Conservation (phyloP, 2,888 invertebrate species). For the Drosophila anceps region DNA sequence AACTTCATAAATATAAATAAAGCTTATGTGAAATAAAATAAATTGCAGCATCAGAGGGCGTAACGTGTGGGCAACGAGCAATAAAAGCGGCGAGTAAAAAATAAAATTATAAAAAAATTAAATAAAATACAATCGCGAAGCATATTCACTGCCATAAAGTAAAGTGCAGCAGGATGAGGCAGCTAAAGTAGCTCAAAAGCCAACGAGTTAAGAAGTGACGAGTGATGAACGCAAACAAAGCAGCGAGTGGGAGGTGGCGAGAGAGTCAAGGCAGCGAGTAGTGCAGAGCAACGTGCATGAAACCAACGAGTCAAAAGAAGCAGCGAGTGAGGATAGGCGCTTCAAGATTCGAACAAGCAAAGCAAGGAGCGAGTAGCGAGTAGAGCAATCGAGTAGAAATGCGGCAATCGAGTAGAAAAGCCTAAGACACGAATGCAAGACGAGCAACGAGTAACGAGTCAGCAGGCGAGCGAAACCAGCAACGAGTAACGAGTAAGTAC, state of each 20-base stretch:
- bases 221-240: neutral
- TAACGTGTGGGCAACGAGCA: neutral
- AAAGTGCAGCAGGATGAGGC: neutral
- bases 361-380: conserved; percentile 5
- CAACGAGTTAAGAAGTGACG: neutral
- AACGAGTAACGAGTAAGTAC: neutral
- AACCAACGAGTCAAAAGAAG: neutral
- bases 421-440: too few relatives aligned
- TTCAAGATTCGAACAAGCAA: too few relatives aligned
- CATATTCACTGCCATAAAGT: neutral
- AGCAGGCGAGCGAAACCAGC: too few relatives aligned
- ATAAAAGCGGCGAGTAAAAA: neutral
- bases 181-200: neutral
- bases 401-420: too few relatives aligned
- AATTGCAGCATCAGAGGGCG: conserved; percentile 9
- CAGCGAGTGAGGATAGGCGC: neutral
- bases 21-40: conserved; percentile 21
- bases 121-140: too few relatives aligned
- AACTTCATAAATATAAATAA: conserved; percentile 64
- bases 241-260: neutral
- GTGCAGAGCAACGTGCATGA: too few relatives aligned
- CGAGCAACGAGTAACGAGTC: too few relatives aligned
- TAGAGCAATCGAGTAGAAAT: too few relatives aligned
- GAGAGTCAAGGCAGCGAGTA: neutral
- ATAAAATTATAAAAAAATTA: neutral